Percentiles rank a stretch among this genome's conserved stretches.
phyloP scores from a whole-genome alignment of 2,888 invertebrate species.

The Euclidia mi region DNA sequence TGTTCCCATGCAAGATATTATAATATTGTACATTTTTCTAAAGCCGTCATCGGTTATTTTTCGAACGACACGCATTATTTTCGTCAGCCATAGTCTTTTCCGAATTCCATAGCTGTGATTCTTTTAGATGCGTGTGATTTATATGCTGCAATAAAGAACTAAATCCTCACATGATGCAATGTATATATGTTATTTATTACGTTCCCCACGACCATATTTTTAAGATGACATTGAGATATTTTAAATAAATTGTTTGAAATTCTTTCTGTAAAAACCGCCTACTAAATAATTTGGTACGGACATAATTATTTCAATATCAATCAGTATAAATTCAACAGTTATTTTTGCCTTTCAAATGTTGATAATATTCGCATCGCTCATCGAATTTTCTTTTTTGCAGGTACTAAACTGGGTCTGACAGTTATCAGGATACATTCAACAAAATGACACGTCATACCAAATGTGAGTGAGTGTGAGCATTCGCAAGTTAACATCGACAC shows the following conservation, averaged over 20 bases:
- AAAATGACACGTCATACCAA: conserved; percentile 61
- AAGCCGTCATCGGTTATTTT: conserved; percentile 51
- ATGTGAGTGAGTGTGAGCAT: conserved; percentile 67
- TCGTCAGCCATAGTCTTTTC: conserved; percentile 36
- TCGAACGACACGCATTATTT: conserved; percentile 35
- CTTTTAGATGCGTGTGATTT: conserved; percentile 39
- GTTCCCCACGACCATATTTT: neutral
- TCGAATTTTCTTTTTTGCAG: conserved; percentile 68
- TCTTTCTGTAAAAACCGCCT: neutral
- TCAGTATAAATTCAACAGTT: neutral
- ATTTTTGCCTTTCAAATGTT: neutral
- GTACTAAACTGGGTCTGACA: conserved; percentile 70
- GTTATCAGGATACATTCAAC: conserved; percentile 60
- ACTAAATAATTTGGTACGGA: neutral
- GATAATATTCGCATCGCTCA: conserved; percentile 27
- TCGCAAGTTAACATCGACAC: conserved; percentile 51
- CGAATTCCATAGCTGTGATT: conserved; percentile 43
- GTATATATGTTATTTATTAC: conserved; percentile 28
- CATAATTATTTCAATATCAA: neutral
- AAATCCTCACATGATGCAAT: conserved; percentile 18
- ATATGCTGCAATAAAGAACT: conserved; percentile 38
- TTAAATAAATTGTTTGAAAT: neutral
- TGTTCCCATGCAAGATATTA: conserved; percentile 62
- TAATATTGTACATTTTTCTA: conserved; percentile 49
- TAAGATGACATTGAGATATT: conserved; percentile 5